Base-by-base conservation (phyloP, 2,888 invertebrate species). In the Smittia aterrima region DNA sequence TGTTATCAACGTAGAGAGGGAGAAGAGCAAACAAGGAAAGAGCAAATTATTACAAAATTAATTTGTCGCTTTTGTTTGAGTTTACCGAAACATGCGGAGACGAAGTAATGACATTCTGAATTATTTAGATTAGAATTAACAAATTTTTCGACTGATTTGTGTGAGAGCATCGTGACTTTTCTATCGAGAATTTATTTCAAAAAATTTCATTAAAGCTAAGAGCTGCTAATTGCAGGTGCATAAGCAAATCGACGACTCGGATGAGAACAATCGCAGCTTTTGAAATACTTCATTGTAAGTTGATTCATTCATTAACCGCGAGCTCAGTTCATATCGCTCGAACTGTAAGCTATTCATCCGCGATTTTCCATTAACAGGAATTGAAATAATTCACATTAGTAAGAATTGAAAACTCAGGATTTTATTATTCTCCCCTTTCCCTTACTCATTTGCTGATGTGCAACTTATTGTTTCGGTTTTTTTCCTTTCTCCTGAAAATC, bases 61-160 rank as follows among this genome's bases (percentile, higher is more conserved):
- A 72, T 72, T 70, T 70, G 11, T 53, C 13, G 16, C 25, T 70
- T 24, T 47, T 67, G 24, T 67, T 67, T 70, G 70, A 53, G 25
- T 70, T 70, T 27, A 7, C 18, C 24, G 24, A 25, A n/a, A 27
- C 3, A 6, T 58, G 58, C 9, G 22, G n/a, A 58, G 16, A 18
- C 22, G 58, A 20, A 18, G 64, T 64, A 53, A 70, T 70, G 70
- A 70, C 41, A 54, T 54, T n/a, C 41, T 54, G 41, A 70, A 70
- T 70, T 53, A 70, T 70, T 70, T 70, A 70, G 22, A 70, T 54
- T 68, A 68, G 41, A 67, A 67, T n/a, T 53, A 24, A 47, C 68
- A 68, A 13, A 68, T 25, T 41, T 53, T 25, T 22, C 18, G n/a
- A 13, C 3, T 58, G 58, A 20, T 9, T 24, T 20, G 58, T n/a